These are phyloP conservation scores for Eilema caniola DNA, from an alignment of 2,888 invertebrate species.

Conservation along the genomic window DNA sequence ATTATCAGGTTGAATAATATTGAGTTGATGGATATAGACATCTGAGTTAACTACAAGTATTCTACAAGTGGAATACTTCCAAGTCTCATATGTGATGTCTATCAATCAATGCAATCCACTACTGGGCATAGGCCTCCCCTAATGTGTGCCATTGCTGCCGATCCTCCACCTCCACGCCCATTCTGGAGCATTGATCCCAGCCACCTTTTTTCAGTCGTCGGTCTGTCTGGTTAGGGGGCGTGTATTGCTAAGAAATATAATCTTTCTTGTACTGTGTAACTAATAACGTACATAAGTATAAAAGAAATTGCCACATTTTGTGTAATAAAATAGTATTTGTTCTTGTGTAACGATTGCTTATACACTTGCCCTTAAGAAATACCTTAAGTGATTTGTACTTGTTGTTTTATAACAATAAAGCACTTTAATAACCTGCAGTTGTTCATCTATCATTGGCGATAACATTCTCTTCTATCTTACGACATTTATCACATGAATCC, in stretches of 20 bases:
- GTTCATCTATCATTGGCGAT: slow-evolving; percentile 24
- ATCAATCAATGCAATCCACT: too few relatives aligned
- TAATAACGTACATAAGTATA: neutral
- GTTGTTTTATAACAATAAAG: slow-evolving; percentile 24
- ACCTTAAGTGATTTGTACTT: slow-evolving; percentile 1
- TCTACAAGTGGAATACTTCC: neutral
- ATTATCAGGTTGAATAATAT: neutral
- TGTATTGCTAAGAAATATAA: neutral
- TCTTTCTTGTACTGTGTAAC: neutral
- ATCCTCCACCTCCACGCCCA: too few relatives aligned
- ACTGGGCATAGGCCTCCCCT: too few relatives aligned
- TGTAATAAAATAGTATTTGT: neutral
- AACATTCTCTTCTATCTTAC: slow-evolving; percentile 25
- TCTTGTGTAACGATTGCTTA: neutral
- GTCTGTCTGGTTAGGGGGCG: too few relatives aligned
- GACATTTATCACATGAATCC: slow-evolving; percentile 35
- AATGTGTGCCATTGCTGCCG: too few relatives aligned
- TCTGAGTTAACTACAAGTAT: neutral
- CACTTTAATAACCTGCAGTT: slow-evolving; percentile 13
- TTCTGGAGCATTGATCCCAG: too few relatives aligned
- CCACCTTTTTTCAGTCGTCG: too few relatives aligned
- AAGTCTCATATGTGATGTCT: neutral
- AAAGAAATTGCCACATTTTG: neutral
- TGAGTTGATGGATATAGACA: neutral
- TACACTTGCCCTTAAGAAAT: neutral